phyloP scores from a whole-genome alignment of 2,113 vertebrate genomes.

The Tupaia tana region DNA sequence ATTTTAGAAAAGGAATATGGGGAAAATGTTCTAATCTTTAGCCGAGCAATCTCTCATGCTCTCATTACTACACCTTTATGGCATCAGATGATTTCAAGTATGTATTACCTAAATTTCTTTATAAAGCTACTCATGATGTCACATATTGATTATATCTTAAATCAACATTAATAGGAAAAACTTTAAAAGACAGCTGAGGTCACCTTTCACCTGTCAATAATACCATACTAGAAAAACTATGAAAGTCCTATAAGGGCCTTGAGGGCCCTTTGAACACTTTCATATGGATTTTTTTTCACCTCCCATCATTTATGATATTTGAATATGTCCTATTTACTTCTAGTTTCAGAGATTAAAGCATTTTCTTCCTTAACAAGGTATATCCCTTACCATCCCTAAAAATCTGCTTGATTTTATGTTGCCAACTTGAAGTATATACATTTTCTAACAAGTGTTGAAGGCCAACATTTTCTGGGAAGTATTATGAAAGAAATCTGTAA shows the following conservation, averaged over 20 bases:
- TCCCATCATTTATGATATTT: background rate
- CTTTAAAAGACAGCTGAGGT: background rate
- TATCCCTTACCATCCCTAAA: background rate
- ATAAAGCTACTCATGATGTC: background rate
- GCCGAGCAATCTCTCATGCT: background rate
- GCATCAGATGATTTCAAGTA: background rate
- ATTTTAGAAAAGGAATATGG: background rate
- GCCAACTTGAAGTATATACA: background rate
- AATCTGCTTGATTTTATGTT: background rate
- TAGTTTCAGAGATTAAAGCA: background rate
- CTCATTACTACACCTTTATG: background rate
- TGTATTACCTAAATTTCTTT: background rate
- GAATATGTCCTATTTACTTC: background rate
- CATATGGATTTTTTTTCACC: background rate
- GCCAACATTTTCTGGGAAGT: background rate
- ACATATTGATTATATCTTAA: background rate
- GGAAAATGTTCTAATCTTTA: too few relatives aligned
- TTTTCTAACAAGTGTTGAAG: background rate
- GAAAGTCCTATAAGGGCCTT: background rate
- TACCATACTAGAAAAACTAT: background rate
- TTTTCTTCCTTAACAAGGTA: background rate
- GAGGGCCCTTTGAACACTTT: background rate
- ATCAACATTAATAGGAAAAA: background rate
- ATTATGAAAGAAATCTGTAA: background rate
- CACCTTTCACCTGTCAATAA: background rate